A percentile compares a stretch with the other conserved stretches of the same genome.
Evolutionary conservation across 2,888 invertebrate species (phyloP).

Genomic region (Diadegma fenestrale): DNA sequence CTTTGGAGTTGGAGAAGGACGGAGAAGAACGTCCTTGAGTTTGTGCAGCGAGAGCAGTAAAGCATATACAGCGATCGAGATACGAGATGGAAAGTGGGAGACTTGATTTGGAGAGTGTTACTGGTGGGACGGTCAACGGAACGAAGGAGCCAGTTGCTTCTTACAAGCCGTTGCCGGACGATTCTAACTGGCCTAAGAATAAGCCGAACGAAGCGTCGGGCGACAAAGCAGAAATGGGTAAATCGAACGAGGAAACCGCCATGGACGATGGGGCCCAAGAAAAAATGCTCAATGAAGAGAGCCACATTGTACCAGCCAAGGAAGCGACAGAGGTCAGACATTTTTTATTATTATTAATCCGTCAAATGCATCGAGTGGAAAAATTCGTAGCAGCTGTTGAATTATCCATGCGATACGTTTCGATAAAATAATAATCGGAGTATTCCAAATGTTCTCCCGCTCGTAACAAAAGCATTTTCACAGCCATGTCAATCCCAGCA

Average conservation of each 20-base stretch:
- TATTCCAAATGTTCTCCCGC: constrained; percentile 1
- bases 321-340: constrained; percentile 78
- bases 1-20: constrained; percentile 22
- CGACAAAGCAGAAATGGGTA: constrained; percentile 75
- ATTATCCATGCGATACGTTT: neutral
- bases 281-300: constrained; percentile 82
- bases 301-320: constrained; percentile 76
- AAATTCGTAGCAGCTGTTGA: neutral
- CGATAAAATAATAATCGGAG: neutral
- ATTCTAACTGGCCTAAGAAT: constrained; percentile 70
- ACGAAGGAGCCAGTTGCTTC: constrained; percentile 77
- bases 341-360: neutral
- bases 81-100: constrained; percentile 81
- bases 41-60: constrained; percentile 27
- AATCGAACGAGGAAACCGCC: constrained; percentile 75
- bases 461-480: neutral
- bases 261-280: constrained; percentile 81
- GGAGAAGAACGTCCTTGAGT: constrained; percentile 55
- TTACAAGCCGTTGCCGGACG: constrained; percentile 79
- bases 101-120: constrained; percentile 74
- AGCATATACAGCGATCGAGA: constrained; percentile 6
- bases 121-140: constrained; percentile 73
- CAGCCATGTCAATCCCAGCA: neutral
- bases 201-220: constrained; percentile 26
- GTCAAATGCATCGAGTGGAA: neutral